Conservation (phyloP, 2,113 vertebrate genomes). For the Aptenodytes forsteri region DNA sequence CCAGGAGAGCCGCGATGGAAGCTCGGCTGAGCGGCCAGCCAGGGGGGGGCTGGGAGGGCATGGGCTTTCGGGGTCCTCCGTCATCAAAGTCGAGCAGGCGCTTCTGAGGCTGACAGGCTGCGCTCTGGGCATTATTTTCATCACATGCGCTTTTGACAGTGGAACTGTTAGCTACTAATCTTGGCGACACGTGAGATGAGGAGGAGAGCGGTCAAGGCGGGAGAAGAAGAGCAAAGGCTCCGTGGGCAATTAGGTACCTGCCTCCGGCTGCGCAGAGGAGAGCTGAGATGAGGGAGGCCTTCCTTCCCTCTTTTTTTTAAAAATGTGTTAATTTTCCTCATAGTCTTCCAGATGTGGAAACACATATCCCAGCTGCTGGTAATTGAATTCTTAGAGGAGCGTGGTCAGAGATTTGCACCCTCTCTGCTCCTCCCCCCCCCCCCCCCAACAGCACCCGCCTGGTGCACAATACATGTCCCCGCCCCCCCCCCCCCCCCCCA, state of each 20-base stretch:
- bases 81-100: neutral
- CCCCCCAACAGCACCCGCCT: no score
- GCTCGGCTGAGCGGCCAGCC: neutral
- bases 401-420: neutral
- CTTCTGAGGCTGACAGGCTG: neutral
- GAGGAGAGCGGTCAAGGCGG: neutral
- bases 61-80: neutral
- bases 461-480: no score
- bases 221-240: neutral
- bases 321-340: neutral
- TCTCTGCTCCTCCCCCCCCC: neutral
- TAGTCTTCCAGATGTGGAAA: neutral
- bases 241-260: neutral
- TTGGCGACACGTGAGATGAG: neutral
- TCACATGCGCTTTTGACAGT: neutral
- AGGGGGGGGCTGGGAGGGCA: neutral
- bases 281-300: neutral
- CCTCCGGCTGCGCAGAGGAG: fast-evolving
- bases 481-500: no score
- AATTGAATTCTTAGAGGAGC: neutral
- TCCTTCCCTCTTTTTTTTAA: neutral
- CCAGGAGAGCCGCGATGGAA: neutral
- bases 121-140: neutral
- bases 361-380: neutral
- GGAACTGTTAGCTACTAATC: neutral